phyloP scores from a whole-genome alignment of 2,113 vertebrate species.

The Arizona elegans region DNA sequence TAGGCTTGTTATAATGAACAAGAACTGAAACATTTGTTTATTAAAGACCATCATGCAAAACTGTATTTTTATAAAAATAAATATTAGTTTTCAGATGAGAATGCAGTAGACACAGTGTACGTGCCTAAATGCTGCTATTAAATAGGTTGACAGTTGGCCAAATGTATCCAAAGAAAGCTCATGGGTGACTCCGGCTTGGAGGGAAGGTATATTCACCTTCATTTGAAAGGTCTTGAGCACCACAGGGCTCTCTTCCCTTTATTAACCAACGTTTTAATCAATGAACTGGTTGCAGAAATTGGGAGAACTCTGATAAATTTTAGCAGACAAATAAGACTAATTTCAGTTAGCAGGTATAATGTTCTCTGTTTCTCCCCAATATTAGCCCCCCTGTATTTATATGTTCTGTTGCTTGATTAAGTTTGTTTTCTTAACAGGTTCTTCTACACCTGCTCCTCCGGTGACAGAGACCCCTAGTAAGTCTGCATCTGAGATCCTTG shows the following conservation, averaged over 20 bases:
- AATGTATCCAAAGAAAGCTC: neutral
- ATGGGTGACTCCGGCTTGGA: neutral
- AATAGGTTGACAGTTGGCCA: neutral
- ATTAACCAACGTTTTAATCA: neutral
- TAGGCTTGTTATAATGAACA: neutral
- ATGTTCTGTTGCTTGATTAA: neutral
- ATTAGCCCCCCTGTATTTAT: neutral
- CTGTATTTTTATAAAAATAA: neutral
- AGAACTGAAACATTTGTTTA: neutral
- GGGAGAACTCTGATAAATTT: neutral
- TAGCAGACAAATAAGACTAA: neutral
- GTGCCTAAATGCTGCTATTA: neutral
- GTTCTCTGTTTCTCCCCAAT: neutral
- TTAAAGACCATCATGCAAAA: neutral
- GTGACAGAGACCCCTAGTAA: neutral
- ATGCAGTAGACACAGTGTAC: neutral
- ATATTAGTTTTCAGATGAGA: neutral
- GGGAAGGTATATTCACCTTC: too few relatives aligned
- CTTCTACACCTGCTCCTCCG: neutral
- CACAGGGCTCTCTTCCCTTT: neutral
- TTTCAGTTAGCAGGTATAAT: neutral
- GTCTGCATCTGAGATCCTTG: neutral
- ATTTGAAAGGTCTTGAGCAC: neutral
- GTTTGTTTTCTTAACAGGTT: neutral
- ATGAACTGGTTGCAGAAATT: neutral